Evolutionary conservation across 2,888 invertebrate species (phyloP).

Genomic region (Didymodactylos carnosus): DNA sequence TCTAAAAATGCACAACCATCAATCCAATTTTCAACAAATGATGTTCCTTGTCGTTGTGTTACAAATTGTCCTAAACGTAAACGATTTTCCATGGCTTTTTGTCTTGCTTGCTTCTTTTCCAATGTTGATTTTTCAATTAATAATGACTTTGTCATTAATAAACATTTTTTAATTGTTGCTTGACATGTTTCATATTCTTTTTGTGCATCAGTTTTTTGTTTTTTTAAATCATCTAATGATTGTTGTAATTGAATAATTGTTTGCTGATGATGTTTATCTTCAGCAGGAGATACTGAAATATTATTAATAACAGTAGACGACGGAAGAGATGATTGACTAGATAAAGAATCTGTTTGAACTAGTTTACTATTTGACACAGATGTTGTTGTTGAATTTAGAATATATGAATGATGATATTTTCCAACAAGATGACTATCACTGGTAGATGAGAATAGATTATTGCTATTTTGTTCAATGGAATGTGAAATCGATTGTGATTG

Average conservation of each 20-base stretch:
- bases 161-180: constrained; percentile 9
- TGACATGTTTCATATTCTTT: not conserved
- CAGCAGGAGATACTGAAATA: not conserved
- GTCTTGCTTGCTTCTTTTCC: constrained; percentile 45
- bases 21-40: constrained; percentile 99
- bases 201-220: not conserved
- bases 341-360: not conserved
- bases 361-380: not conserved
- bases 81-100: constrained; percentile 94
- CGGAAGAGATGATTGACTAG: no score
- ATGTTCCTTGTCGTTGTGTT: constrained; percentile 91
- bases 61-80: constrained; percentile 93
- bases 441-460: no score
- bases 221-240: not conserved
- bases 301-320: no score
- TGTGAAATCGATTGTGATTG: no score
- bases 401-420: no score
- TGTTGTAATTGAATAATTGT: not conserved
- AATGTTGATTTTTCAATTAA: constrained; percentile 13
- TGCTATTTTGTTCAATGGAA: no score
- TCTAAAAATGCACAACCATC: constrained; percentile 99
- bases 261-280: not conserved
- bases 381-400: no score
- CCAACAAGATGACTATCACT: no score
- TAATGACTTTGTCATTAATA: constrained; percentile 7